phyloP scores from a whole-genome alignment of 2,113 vertebrate genomes.

The Pandion haliaetus region DNA sequence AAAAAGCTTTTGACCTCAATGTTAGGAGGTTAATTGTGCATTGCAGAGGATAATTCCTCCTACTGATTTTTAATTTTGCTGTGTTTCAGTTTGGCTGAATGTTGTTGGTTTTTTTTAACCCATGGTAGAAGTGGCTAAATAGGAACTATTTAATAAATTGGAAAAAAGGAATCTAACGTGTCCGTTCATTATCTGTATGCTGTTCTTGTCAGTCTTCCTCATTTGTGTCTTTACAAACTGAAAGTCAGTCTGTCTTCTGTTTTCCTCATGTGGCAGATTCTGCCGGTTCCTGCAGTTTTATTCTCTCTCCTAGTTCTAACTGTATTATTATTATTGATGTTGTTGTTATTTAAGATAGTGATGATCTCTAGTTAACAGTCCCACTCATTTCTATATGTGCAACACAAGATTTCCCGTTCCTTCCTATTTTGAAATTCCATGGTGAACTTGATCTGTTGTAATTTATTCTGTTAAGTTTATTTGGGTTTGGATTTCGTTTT shows the following conservation, averaged over 20 bases:
- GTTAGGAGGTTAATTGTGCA: neutral
- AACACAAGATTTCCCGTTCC: accelerated
- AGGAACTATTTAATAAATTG: neutral
- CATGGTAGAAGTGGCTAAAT: neutral
- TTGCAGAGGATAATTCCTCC: neutral
- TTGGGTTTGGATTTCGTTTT: neutral
- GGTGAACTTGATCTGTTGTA: accelerated
- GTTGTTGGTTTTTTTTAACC: neutral
- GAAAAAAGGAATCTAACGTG: neutral
- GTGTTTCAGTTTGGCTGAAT: neutral
- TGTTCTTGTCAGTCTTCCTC: neutral
- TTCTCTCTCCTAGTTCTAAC: neutral
- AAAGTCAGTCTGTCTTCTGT: neutral
- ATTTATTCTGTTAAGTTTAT: neutral
- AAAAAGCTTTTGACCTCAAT: neutral
- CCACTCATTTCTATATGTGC: neutral
- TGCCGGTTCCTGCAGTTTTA: neutral
- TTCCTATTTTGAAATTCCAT: neutral
- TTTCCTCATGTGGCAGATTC: neutral
- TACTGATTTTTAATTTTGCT: neutral
- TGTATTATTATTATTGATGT: accelerated
- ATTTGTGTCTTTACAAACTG: neutral
- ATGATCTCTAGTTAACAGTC: neutral
- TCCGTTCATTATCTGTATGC: accelerated
- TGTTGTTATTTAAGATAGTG: accelerated